Evolutionary conservation across 2,113 vertebrate genomes (phyloP).

Genomic region (Eonycteris spelaea): DNA sequence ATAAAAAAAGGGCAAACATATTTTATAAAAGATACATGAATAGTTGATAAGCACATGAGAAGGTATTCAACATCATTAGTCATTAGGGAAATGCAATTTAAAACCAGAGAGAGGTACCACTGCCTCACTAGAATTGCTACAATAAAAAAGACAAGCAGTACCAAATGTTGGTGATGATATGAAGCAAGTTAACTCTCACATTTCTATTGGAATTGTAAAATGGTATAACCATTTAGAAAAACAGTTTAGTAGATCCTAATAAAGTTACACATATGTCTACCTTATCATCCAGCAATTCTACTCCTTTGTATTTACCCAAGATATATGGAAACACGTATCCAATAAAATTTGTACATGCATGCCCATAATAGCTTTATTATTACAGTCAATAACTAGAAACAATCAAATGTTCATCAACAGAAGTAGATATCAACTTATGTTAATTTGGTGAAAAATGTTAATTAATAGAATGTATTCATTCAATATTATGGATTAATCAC

Average conservation of each 20-base stretch:
- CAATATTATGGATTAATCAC: background rate
- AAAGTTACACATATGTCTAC: background rate
- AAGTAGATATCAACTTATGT: background rate
- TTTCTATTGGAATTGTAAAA: background rate
- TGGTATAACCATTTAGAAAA: background rate
- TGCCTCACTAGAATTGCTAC: background rate
- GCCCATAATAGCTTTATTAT: background rate
- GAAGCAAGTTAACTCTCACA: background rate
- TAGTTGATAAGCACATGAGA: background rate
- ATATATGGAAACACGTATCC: background rate
- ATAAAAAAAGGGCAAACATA: background rate
- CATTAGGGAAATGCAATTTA: background rate
- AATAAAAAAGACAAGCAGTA: background rate
- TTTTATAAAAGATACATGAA: background rate
- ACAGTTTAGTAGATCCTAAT: background rate
- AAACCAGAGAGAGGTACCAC: background rate
- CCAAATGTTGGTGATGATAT: background rate
- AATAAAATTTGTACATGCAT: background rate
- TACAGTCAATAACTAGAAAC: background rate
- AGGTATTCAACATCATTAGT: background rate
- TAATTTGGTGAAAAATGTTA: background rate
- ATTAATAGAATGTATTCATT: background rate
- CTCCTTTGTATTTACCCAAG: background rate
- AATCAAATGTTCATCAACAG: background rate
- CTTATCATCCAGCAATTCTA: background rate